Evolutionary conservation across 1,140 invertebrate genomes (phyloP), one percentile per base, ranked within the genome.

Genomic region (Reticulitermes speratus): DNA sequence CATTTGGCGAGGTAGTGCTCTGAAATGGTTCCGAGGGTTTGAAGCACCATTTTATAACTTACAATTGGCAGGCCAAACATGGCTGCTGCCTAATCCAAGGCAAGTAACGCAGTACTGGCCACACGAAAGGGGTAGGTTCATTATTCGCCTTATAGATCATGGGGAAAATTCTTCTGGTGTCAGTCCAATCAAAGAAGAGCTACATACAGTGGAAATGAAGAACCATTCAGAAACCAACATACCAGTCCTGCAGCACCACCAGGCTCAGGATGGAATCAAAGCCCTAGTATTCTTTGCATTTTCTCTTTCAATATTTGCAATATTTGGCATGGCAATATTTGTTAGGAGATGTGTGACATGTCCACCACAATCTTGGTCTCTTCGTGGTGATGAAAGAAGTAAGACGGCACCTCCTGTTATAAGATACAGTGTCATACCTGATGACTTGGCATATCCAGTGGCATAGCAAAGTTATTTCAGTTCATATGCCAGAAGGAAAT

Each of bases 321-420:
- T 86, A 48, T 87, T 89, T 59, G 89, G 89, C 16, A 86, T 90
- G 30, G 88, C 89, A 19, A 38, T 90, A 7, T 90, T 90, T 84
- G 81, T 89, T 83, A 84, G 89, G 38, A 87, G 89, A 16, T 90
- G 89, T 87, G 89, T 90, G 87, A 89, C 88, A 45, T 90, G 89
- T 87, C 89, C 89, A 21, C 87, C 88, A 30, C 85, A 87, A 75
- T 44, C 59, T 52, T 85, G 85, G 85, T 32, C 52, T 65, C 25
- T 48, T 16, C 84, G 87, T 86, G 84, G 87, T 86, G 85, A 87
- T 87, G 87, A 88, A 59, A 85, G 87, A 84, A 82, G 88, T 81
- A 88, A 89, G 84, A 87, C 88, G 87, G 19, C 85, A 48, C 88
- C 88, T 59, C 88, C 89, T 32, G 82, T 84, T 45, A 88, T 88